phyloP scores from a whole-genome alignment of 2,888 invertebrate genomes.

The Cryptocephalus moraei region DNA sequence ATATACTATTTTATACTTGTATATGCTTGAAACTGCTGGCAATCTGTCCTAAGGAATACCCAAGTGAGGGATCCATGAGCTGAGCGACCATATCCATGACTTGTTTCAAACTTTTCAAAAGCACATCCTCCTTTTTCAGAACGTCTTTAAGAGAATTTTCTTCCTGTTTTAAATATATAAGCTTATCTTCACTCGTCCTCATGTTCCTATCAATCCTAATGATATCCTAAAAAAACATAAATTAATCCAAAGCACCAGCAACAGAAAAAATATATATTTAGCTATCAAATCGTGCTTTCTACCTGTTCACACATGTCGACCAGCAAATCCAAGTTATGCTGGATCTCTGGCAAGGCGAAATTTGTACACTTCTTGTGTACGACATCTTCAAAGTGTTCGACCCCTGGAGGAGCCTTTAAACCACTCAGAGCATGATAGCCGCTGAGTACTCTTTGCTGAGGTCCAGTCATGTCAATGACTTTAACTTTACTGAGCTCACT shows the following conservation, averaged over 20 bases:
- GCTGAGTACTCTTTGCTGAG: conserved; percentile 81
- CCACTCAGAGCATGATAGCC: conserved; percentile 88
- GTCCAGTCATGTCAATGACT: conserved; percentile 98
- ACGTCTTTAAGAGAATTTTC: conserved; percentile 56
- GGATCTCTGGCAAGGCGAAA: conserved; percentile 79
- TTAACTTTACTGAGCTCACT: conserved; percentile 78
- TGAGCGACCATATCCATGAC: conserved; percentile 59
- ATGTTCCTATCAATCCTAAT: conserved; percentile 73
- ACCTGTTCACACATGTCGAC: conserved; percentile 90
- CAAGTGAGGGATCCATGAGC: conserved; percentile 42
- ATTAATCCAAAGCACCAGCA: not conserved
- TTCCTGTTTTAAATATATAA: conserved; percentile 72
- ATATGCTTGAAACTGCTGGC: conserved; percentile 48
- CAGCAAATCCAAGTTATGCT: conserved; percentile 83
- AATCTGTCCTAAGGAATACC: conserved; percentile 48
- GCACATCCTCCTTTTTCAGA: conserved; percentile 59
- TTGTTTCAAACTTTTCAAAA: conserved; percentile 60
- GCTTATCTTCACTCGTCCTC: conserved; percentile 66
- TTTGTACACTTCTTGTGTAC: conserved; percentile 52
- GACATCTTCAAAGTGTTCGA: conserved; percentile 53
- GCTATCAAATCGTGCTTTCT: conserved; percentile 2
- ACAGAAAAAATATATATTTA: not conserved
- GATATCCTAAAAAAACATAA: conserved; percentile 54
- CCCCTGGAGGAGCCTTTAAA: conserved; percentile 44
- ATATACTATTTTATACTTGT: conserved; percentile 33